Base-by-base conservation (phyloP, 2,797 vertebrate genomes). In the Tinamus major region DNA sequence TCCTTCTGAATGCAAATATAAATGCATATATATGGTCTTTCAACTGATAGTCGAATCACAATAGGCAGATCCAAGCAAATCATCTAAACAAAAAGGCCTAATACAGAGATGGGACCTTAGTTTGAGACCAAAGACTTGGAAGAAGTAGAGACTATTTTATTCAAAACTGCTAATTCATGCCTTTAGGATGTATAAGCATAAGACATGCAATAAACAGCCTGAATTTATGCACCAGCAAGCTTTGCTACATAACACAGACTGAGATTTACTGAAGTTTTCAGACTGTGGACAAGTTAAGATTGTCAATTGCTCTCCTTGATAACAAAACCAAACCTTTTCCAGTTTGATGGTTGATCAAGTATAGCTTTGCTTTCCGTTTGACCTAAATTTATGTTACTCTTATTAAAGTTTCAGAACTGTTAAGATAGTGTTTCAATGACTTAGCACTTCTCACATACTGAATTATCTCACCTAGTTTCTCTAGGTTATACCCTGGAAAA, bases 361-460 rank as follows among this genome's bases (percentile, higher is more conserved):
- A 76, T 23, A 49, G 55, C 44, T 93, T 31, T 59, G 65, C 46
- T 67, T 67, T 39, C 26, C 23, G 31, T 56, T 87, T 96, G 70
- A 95, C 63, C 71, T 76, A 79, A 87, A 86, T 95, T 96, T 91
- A 69, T 87, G 42, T 68, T 63, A 58, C 44, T 64, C 65, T 81
- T 79, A 37, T 67, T 90, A 70, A 95, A 93, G 26, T 55, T 61
- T 67, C 63, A 91, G 88, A 93, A 79, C 24, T 37, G 37, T 26
- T 85, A 85, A 48, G 67, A 58, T 2, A 53, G 33, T 33, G 26
- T 78, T 72, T 92, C 63, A 89, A 68, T 46, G 76, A 94, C 37
- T 4, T 94, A 69, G 74, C 9, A 17, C 68, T 80, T 92, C 89
- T 95, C 89, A 87, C 37, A 13, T 24, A 61, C 42, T 82, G 59